These are phyloP conservation scores for Lycopodina hypogea DNA, from an alignment of 37 sponge, comb jelly and placozoan genomes.

Conservation along the genomic window DNA sequence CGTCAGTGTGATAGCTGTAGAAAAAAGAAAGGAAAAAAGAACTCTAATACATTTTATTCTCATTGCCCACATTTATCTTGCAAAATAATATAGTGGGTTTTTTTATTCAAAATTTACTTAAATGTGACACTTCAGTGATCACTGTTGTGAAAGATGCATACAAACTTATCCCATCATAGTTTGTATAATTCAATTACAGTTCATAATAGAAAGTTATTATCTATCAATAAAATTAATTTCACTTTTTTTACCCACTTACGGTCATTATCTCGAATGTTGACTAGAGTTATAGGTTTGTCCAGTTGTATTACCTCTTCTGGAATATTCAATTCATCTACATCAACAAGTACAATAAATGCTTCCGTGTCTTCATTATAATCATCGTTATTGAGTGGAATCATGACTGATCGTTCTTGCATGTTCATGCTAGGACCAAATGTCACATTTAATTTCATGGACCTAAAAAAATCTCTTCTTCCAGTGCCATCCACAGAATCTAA, in stretches of 20 bases:
- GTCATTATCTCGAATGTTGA: constrained; percentile 5
- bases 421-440: neutral
- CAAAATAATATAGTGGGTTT: neutral
- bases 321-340: neutral
- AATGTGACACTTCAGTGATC: neutral
- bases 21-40: neutral
- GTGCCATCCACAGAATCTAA: neutral
- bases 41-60: neutral
- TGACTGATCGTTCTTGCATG: neutral
- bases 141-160: too few species aligned
- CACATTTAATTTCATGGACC: neutral
- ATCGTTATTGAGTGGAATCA: neutral
- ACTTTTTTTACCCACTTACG: constrained; percentile 1
- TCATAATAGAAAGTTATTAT: too few species aligned
- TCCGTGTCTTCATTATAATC: constrained; percentile 7
- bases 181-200: too few species aligned
- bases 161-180: too few species aligned
- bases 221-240: neutral
- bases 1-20: neutral
- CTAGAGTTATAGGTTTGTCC: constrained; percentile 2
- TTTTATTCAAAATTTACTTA: neutral
- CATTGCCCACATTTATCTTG: neutral
- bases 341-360: neutral
- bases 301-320: neutral
- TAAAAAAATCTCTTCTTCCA: constrained; percentile 5